Evolutionary conservation across 2,113 vertebrate genomes (phyloP), one percentile per base, ranked within the genome.

Genomic region (Microtus montanus): DNA sequence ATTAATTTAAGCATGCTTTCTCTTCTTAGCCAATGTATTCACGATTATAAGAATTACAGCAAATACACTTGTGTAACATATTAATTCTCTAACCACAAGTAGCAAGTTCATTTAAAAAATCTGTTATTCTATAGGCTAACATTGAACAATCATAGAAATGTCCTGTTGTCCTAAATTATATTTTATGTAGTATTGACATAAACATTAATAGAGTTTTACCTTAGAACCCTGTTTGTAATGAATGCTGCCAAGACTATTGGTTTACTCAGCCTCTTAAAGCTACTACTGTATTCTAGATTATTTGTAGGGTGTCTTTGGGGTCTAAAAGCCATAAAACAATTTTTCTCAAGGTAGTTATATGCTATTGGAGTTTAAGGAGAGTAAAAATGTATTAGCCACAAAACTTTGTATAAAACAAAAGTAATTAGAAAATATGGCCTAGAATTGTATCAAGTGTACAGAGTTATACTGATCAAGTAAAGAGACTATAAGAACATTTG

Each of bases 381-480:
- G 66, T 92, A 35, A n/a, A 33, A 87, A 78, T 47, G 4, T 2
- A 85, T 14, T 26, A 78, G 11, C 49, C 44, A 92, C 7, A 64
- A 64, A 71, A 82, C 9, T 19, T 92, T 86, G 54, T 68, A 58
- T 28, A 74, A 61, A 78, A 92, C 30, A 33, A 68, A 92, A 94
- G 12, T 79, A 92, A 74, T 61, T 95, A 26, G 61, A 71, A 96
- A 94, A 95, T 63, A 22, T 88, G 70, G 49, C 35, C n/a, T 79
- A 35, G 13, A 35, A 68, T 68, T 33, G 14, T 68, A 33, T 68
- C 5, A 68, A 68, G 13, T 68, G 5, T 68, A 68, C 61, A 71
- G n/a, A 90, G 77, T 93, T 79, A 63, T 26, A 22, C 75, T 71
- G 2, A 52, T 82, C 75, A 3, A 61, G 3, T n/a, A 63, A 66